Evolutionary conservation across 1,140 invertebrate species (phyloP).

Genomic region (Ceratoteleas bidentatus): DNA sequence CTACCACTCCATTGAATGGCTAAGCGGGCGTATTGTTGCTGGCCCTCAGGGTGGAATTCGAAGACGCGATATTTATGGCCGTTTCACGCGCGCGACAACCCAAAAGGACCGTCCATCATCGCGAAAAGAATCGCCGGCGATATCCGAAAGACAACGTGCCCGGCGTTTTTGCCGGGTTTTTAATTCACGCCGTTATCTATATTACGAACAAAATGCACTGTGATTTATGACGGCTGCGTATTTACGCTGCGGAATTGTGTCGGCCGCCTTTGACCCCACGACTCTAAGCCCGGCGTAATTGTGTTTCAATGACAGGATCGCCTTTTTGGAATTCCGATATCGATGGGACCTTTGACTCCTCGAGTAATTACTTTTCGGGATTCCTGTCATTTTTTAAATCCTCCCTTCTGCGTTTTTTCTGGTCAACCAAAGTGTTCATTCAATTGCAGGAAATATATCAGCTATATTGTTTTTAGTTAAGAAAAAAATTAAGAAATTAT

Average conservation of each 20-base stretch:
- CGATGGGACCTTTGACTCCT: neutral
- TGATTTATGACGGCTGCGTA: slow-evolving; percentile 43
- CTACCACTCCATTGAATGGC: slow-evolving; percentile 67
- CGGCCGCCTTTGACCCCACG: slow-evolving; percentile 14
- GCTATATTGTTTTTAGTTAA: too few species aligned
- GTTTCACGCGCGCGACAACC: slow-evolving; percentile 61
- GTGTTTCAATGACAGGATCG: slow-evolving; percentile 32
- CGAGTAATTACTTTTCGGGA: neutral
- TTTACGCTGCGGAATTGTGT: slow-evolving; percentile 47
- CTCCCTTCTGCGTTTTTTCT: neutral
- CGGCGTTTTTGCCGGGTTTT: slow-evolving; percentile 46
- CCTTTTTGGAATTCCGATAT: slow-evolving; percentile 6
- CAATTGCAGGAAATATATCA: neutral
- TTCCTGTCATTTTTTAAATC: neutral
- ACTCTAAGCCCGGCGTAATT: slow-evolving; percentile 19
- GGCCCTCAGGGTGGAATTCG: slow-evolving; percentile 58
- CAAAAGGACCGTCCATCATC: slow-evolving; percentile 64
- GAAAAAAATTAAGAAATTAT: too few species aligned
- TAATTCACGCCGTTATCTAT: slow-evolving; percentile 58
- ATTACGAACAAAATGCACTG: slow-evolving; percentile 52
- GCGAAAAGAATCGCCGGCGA: slow-evolving; percentile 60
- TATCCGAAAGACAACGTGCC: slow-evolving; percentile 52
- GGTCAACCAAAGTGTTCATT: neutral
- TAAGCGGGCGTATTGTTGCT: slow-evolving; percentile 68
- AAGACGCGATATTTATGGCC: slow-evolving; percentile 68